Evolutionary conservation across 2,113 vertebrate genomes (phyloP), one percentile per base, ranked within the genome.

Genomic region (Micromys minutus): DNA sequence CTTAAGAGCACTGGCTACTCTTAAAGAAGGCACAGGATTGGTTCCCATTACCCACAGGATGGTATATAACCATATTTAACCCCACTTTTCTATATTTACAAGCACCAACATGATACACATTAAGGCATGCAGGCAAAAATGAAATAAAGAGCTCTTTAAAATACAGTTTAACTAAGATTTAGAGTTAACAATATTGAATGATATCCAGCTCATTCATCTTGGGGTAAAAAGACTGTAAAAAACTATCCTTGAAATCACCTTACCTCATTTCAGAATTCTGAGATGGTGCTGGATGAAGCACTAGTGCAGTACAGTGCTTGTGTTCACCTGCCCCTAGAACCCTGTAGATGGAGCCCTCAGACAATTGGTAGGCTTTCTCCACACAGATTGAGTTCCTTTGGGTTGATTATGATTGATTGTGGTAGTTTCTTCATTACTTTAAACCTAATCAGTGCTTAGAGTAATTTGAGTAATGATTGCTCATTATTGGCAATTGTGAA

Each of bases 381-480:
- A 95, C 98, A 97, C 97, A 98, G 98, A 99, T 99, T 98, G 98
- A 99, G 98, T 98, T 99, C 98, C 99, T 98, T 98, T 97, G 97
- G 98, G 98, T 99, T 99, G 99, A 99, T 99, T 99, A 99, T 99
- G 99, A 99, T 99, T 99, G 99, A 99, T 99, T 98, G 98, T 99
- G 99, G 99, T 99, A 99, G 99, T 99, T 99, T 99, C 99, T 99
- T 99, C 99, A 99, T 99, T 99, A 99, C 99, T 99, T 99, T 99
- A 99, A 99, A 99, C 99, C 99, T 99, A 99, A 99, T 99, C 99
- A 99, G 99, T 98, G 99, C 98, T 99, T 98, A 98, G 98, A 99
- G 99, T 99, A 99, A 99, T 99, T 99, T 99, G 99, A 99, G 99
- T 99, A 99, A 99, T 99, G 99, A 99, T 99, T 98, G 99, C 99